Percentiles rank a stretch among this genome's conserved stretches.
These are phyloP conservation scores for Pterobdella sp. DNA, from an alignment of 2,888 invertebrate species.

Conservation along the genomic window DNA sequence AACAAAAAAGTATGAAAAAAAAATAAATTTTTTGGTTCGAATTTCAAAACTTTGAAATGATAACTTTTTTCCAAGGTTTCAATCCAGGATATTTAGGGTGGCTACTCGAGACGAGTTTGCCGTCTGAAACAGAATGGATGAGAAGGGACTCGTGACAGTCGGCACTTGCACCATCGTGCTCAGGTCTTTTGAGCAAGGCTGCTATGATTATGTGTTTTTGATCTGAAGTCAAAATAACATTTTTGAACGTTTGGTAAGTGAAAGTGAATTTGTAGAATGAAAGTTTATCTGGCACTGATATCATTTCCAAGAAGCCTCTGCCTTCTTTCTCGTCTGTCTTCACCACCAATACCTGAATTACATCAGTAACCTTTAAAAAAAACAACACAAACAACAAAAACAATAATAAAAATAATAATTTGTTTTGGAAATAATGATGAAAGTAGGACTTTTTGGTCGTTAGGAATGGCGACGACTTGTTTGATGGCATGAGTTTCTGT, in stretches of 20 bases:
- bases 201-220: not conserved
- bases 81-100: slow-evolving; percentile 48
- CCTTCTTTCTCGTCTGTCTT: not conserved
- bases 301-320: not conserved
- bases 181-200: not conserved
- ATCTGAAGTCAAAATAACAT: not conserved
- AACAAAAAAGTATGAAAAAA: not conserved
- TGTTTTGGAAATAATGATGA: not conserved
- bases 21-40: not conserved
- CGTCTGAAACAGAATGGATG: slow-evolving; percentile 73
- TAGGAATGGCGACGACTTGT: slow-evolving; percentile 12
- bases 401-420: not conserved
- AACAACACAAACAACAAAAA: not conserved
- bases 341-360: not conserved
- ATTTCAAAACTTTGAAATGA: not conserved
- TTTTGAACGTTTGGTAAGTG: not conserved
- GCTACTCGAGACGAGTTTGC: slow-evolving; percentile 55
- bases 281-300: not conserved
- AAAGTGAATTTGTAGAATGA: not conserved
- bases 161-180: slow-evolving; percentile 54
- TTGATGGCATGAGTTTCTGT: not conserved
- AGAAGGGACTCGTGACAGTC: slow-evolving; percentile 61
- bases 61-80: slow-evolving; percentile 34
- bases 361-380: not conserved
- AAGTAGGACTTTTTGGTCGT: slow-evolving; percentile 19